Evolutionary conservation across 2,888 invertebrate genomes (phyloP).

Genomic region (Ischnura elegans): DNA sequence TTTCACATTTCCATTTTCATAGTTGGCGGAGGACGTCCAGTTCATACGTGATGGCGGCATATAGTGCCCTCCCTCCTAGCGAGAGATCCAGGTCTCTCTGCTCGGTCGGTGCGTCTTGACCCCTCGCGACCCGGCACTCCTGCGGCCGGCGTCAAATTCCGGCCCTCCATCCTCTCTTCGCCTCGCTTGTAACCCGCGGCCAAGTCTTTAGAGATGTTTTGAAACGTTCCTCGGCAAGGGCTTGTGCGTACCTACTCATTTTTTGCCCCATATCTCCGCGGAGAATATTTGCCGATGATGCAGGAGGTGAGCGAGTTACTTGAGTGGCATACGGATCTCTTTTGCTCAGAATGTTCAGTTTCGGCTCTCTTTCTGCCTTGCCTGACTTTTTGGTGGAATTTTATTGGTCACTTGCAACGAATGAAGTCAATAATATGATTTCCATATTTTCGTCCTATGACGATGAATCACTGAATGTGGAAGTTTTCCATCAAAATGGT

Average conservation of each 20-base stretch:
- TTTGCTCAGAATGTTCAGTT: background rate
- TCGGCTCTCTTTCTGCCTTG: background rate
- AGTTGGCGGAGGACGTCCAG: background rate
- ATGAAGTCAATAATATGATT: no score
- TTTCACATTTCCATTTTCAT: background rate
- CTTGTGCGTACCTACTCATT: background rate
- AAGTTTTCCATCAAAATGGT: no score
- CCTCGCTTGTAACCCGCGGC: background rate
- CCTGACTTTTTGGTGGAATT: no score
- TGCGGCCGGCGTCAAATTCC: background rate
- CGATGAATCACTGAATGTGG: no score
- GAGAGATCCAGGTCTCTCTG: background rate
- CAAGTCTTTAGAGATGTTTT: background rate
- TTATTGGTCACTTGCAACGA: no score
- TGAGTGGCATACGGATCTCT: background rate
- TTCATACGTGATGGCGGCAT: background rate
- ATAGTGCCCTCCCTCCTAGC: background rate
- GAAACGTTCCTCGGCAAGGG: background rate
- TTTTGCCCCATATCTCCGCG: background rate
- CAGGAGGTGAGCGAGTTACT: background rate
- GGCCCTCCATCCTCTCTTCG: background rate
- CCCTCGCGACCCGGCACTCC: constrained; percentile 27
- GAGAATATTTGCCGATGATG: background rate
- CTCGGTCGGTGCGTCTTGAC: background rate
- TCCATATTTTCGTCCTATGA: no score